Base-by-base conservation (phyloP, 2,113 vertebrate genomes). In the Silurus meridionalis region DNA sequence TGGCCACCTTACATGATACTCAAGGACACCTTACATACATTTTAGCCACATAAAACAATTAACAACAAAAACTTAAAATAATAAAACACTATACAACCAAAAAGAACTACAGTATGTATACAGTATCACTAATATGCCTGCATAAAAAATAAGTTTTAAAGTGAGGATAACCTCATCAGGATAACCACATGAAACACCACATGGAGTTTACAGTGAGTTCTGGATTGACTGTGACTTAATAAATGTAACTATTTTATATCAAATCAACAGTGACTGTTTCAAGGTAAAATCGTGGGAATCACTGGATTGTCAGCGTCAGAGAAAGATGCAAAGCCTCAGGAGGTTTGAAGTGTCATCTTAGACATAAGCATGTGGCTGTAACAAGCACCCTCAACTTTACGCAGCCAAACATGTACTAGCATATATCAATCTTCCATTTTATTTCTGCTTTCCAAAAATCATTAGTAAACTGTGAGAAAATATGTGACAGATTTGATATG, bases 271-370 rank as follows among this genome's bases (percentile, higher is more conserved):
- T 63, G 67, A 71, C 28, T 8, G 71, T 74, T 72, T 3, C 19
- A 50, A 52, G 13, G 17, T 46, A 19, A n/a, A 50, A 50, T 25
- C 2, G 28, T 28, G 66, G 58, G 55, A 64, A 83, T 58, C 52
- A 83, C 50, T 55, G 15, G 8, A 28, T 15, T 57, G 53, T 28
- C 61, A 75, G 37, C 48, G 23, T 78, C 23, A 85, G 25, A 28
- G n/a, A 5, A 78, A 61, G 83, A 66, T 23, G 5, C 58, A 14
- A 55, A 58, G 5, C 9, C n/a, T 46, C 13, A 64, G 74, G 10
- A 79, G 10, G 48, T 85, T 61, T 57, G 25, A 79, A 85, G 17
- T 64, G 25, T 66, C 74, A 79, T 48, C n/a, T 57, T 19, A 46
- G 48, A 67, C 46, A 25, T 21, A 75, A 58, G 46, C 52, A 55